Percentiles rank a stretch among this genome's conserved stretches.
Evolutionary conservation across 2,888 invertebrate genomes (phyloP).

Genomic region (Cremastinae sp.): DNA sequence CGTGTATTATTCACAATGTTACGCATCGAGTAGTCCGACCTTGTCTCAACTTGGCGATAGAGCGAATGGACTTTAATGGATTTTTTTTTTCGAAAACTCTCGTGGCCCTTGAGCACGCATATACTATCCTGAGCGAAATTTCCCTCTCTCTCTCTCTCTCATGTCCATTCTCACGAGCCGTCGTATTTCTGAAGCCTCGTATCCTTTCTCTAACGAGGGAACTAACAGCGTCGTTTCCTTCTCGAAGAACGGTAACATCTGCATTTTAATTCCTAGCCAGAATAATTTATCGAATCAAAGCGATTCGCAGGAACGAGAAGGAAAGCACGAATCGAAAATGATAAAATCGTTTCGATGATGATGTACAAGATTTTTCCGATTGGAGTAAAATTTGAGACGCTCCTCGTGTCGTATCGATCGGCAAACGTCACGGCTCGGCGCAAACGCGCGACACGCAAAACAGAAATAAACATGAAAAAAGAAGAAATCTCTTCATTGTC

Average conservation of each 20-base stretch:
- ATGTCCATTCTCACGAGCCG: slow-evolving; percentile 31
- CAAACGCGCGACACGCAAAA: slow-evolving; percentile 48
- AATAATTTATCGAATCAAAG: neutral
- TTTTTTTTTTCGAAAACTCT: slow-evolving; percentile 31
- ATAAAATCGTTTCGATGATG: too few species aligned
- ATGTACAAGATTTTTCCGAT: slow-evolving; percentile 16
- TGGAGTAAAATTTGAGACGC: slow-evolving; percentile 5
- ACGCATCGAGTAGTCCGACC: slow-evolving; percentile 41
- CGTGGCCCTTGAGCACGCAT: slow-evolving; percentile 39
- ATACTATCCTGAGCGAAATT: slow-evolving; percentile 41
- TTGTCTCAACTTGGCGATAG: slow-evolving; percentile 36
- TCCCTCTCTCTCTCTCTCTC: slow-evolving; percentile 12
- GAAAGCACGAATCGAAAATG: too few species aligned
- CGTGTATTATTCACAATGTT: slow-evolving; percentile 17
- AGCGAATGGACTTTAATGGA: slow-evolving; percentile 18
- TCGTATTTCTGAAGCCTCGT: slow-evolving; percentile 16
- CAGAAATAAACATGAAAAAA: slow-evolving; percentile 16
- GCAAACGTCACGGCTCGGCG: slow-evolving; percentile 23
- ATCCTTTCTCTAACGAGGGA: slow-evolving; percentile 30
- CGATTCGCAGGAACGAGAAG: too few species aligned
- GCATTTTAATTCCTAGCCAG: slow-evolving; percentile 6
- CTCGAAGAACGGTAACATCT: neutral
- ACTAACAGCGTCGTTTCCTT: slow-evolving; percentile 11
- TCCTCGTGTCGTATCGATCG: slow-evolving; percentile 50
- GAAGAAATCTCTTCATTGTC: neutral